Percentiles rank a stretch among this genome's conserved stretches.
Conservation (phyloP, 2,888 invertebrate genomes). For the Eledona agricola region DNA sequence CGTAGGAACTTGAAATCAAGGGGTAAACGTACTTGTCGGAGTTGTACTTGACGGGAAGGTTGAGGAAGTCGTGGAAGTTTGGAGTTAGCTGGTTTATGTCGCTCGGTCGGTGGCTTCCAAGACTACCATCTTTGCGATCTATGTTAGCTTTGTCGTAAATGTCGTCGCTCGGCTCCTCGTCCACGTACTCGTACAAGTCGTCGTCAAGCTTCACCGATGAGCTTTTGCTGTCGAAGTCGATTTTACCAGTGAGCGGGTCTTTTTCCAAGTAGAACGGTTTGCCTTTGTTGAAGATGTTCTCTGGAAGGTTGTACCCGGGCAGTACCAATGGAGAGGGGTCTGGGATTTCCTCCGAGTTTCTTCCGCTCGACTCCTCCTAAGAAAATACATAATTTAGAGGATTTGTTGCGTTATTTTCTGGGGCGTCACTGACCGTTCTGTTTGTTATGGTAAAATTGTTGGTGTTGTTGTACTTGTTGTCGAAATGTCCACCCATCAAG, state of each 20-base stretch:
- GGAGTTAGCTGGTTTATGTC: conserved; percentile 71
- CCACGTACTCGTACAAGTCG: conserved; percentile 54
- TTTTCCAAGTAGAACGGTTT: conserved; percentile 76
- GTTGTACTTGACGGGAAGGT: conserved; percentile 73
- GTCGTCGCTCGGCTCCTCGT: conserved; percentile 50
- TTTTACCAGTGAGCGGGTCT: conserved; percentile 72
- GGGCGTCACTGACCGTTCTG: conserved; percentile 26
- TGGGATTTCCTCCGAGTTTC: conserved; percentile 57
- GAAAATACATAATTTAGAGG: conserved; percentile 6
- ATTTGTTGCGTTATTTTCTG: not conserved
- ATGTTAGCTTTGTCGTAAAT: conserved; percentile 60
- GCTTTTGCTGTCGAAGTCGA: conserved; percentile 69
- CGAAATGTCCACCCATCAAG: conserved; percentile 55
- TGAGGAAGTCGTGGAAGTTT: conserved; percentile 74
- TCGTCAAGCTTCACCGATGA: conserved; percentile 57
- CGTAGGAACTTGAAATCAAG: conserved; percentile 75
- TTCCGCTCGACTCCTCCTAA: too few species aligned
- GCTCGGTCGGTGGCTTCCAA: conserved; percentile 64
- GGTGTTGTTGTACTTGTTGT: conserved; percentile 47
- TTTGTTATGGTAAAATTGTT: conserved; percentile 39
- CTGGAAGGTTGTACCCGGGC: conserved; percentile 63
- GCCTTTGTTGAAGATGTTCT: conserved; percentile 73
- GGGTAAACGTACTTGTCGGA: conserved; percentile 75
- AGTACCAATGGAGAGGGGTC: conserved; percentile 59
- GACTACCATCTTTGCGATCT: conserved; percentile 61